These are phyloP conservation scores for Buceros bicornis DNA, from an alignment of 2,797 vertebrate genomes.

Conservation along the genomic window DNA sequence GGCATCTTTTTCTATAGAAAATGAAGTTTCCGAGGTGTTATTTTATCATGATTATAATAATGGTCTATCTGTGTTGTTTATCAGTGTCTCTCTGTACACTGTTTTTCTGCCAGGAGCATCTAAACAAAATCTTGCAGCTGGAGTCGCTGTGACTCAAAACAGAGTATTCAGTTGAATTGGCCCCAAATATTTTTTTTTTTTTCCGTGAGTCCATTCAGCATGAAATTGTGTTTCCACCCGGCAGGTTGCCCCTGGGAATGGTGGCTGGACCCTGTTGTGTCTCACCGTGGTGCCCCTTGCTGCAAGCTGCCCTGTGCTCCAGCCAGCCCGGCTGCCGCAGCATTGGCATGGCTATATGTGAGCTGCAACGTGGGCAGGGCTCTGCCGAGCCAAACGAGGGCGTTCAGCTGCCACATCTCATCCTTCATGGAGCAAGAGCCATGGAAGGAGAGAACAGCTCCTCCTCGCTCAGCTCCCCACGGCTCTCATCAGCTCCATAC, in stretches of 20 bases:
- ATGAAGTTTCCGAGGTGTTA: background rate
- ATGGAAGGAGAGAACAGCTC: background rate
- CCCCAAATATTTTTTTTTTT: conserved; percentile 1
- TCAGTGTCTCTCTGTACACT: background rate
- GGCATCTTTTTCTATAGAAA: background rate
- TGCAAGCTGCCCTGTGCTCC: background rate
- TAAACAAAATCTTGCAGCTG: background rate
- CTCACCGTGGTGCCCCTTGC: background rate
- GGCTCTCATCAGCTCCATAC: background rate
- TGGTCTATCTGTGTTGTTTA: too few species aligned
- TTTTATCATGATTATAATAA: too few species aligned
- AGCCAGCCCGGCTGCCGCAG: background rate
- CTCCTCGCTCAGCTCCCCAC: background rate
- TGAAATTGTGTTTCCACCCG: background rate
- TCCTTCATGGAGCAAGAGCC: background rate
- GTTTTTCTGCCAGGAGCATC: background rate
- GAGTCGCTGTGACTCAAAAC: background rate
- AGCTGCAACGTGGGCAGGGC: background rate
- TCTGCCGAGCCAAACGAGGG: background rate
- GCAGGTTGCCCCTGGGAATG: background rate
- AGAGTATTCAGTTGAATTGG: background rate
- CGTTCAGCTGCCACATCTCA: background rate
- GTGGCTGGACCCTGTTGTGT: background rate
- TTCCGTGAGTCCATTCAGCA: background rate
- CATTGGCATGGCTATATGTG: background rate